Evolutionary conservation across 2,888 invertebrate genomes (phyloP).

Genomic region (Taphrorychus bicolor): DNA sequence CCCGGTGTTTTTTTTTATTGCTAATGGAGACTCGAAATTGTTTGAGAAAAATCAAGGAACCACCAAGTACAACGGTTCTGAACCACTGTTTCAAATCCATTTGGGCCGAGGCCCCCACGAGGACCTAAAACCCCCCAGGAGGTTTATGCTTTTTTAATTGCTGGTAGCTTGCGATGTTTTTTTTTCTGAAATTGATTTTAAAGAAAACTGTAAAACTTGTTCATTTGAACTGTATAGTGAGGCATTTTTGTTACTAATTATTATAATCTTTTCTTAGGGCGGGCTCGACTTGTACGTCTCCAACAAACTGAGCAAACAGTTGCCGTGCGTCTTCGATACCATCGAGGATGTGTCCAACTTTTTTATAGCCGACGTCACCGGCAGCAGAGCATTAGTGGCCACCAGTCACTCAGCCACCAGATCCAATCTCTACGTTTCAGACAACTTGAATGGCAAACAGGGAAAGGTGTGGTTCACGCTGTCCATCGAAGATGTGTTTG

Average conservation of each 20-base stretch:
- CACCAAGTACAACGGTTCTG: no score
- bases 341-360: slow-evolving; percentile 71
- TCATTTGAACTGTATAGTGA: no score
- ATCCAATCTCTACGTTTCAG: slow-evolving; percentile 84
- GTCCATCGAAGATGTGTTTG: slow-evolving; percentile 81
- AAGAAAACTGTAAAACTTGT: no score
- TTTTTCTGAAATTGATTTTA: neutral
- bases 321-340: slow-evolving; percentile 77
- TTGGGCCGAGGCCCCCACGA: no score
- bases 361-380: slow-evolving; percentile 84
- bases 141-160: neutral
- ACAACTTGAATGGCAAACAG: slow-evolving; percentile 64
- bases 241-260: no score
- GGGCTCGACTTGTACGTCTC: slow-evolving; percentile 74
- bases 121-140: no score
- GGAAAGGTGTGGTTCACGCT: slow-evolving; percentile 74
- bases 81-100: no score
- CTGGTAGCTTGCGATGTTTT: neutral
- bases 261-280: slow-evolving; percentile 32
- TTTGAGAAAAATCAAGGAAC: no score
- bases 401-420: slow-evolving; percentile 77
- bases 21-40: no score
- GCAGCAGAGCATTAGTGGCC: slow-evolving; percentile 80
- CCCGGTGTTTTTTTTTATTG: no score
- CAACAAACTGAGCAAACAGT: slow-evolving; percentile 74